Percentiles rank a stretch among this genome's conserved stretches.
Conservation (phyloP, 2,797 vertebrate species). For the Gambusia yucatana region DNA sequence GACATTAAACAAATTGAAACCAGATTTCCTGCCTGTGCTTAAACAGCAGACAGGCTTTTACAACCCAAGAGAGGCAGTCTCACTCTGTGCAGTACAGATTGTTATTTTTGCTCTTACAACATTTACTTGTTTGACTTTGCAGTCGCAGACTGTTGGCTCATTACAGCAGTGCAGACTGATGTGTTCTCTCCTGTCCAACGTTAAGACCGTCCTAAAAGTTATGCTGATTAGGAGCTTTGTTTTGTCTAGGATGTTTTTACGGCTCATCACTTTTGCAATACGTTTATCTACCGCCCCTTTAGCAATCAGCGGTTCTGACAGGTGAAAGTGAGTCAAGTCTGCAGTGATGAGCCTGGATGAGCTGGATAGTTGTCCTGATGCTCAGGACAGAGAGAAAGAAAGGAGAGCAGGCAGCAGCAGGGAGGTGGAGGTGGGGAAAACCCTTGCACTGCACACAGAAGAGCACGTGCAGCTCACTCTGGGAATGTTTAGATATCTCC, state of each 20-base stretch:
- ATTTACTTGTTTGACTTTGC: conserved; percentile 12
- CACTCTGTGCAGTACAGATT: conserved; percentile 30
- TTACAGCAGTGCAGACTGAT: conserved; percentile 4
- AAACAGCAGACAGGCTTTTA: conserved; percentile 42
- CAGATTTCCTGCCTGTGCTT: conserved; percentile 66
- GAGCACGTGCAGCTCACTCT: conserved; percentile 90
- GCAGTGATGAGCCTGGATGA: conserved; percentile 40
- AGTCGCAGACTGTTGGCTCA: conserved; percentile 7
- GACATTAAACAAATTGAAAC: conserved; percentile 73
- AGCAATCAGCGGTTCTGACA: background rate
- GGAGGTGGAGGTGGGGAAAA: conserved; percentile 66
- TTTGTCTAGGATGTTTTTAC: background rate
- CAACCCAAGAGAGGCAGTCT: conserved; percentile 42
- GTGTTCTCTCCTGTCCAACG: background rate
- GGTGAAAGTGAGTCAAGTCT: conserved; percentile 2
- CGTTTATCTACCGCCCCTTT: background rate
- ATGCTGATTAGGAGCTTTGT: background rate
- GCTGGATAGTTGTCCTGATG: conserved; percentile 48
- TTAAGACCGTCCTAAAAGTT: conserved; percentile 7
- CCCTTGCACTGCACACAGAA: conserved; percentile 78
- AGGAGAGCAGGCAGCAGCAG: conserved; percentile 29
- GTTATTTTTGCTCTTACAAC: conserved; percentile 20
- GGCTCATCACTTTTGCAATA: background rate
- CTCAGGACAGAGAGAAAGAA: conserved; percentile 52
- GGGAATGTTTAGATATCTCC: conserved; percentile 90